phyloP scores from a whole-genome alignment of 1,140 invertebrate genomes.

The Philaenus spumarius region DNA sequence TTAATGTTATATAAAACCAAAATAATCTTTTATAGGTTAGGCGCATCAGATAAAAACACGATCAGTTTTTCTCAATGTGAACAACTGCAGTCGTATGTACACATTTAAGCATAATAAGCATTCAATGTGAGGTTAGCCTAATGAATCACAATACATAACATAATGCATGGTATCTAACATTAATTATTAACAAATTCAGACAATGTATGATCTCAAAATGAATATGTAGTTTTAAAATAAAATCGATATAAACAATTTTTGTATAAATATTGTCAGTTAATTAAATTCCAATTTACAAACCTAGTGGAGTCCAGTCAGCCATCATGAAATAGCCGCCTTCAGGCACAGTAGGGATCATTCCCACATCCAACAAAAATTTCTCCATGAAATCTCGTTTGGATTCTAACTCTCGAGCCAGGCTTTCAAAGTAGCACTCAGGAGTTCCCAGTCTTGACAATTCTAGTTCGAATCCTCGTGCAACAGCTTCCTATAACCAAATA shows the following conservation, averaged over 20 bases:
- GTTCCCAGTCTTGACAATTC: constrained; percentile 65
- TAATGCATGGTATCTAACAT: too few relatives aligned
- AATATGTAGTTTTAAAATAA: too few relatives aligned
- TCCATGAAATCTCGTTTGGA: constrained; percentile 82
- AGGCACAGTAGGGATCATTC: constrained; percentile 87
- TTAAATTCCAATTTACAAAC: constrained; percentile 41
- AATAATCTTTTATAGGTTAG: too few relatives aligned
- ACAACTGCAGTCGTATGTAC: too few relatives aligned
- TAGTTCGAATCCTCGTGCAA: constrained; percentile 81
- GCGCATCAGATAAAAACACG: too few relatives aligned
- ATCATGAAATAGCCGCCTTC: constrained; percentile 98
- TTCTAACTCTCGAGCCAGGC: constrained; percentile 66
- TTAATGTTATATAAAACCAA: too few relatives aligned
- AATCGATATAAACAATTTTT: background rate
- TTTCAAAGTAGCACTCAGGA: constrained; percentile 80
- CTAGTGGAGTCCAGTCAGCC: constrained; percentile 80
- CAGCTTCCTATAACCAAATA: constrained; percentile 81
- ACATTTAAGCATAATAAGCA: too few relatives aligned
- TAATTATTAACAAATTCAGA: too few relatives aligned
- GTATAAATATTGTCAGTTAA: background rate
- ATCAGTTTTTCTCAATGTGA: too few relatives aligned
- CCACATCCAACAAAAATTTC: constrained; percentile 66
- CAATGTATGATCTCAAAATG: too few relatives aligned
- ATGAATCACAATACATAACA: too few relatives aligned
- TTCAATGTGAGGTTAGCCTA: too few relatives aligned